Base-by-base conservation (phyloP, 2,113 vertebrate species). In the Tragelaphus scriptus region DNA sequence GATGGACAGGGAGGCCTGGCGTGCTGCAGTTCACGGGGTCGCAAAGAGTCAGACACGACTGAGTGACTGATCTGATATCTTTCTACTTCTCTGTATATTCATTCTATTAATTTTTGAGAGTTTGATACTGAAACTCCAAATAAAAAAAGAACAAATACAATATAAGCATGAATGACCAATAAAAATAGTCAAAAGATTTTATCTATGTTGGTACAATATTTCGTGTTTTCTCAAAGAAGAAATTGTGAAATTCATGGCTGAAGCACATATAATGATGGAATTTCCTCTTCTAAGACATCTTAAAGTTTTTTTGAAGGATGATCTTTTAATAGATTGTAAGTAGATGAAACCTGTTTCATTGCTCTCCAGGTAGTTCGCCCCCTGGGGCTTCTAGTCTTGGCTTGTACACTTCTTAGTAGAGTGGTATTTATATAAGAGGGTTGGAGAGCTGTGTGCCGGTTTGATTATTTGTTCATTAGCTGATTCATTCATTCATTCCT, bases 261-360 rank as follows among this genome's bases (percentile, higher is more conserved):
- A 85, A 61, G 81, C 65, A 28, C 47, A 23, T 55, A 63, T n/a
- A 77, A 36, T 88, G 79, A 91, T 92, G 87, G 88, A 94, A 97
- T 49, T 94, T 86, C 77, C 40, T 95, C 91, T 96, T 88, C 71
- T 85, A 84, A 97, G 93, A 89, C 86, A 91, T 85, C 92, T 93
- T 91, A 84, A 95, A 96, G 77, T 90, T 47, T 61, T 92, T 89
- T 63, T 97, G 93, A 97, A 94, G 97, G 80, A 90, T 94, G 92
- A 97, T 90, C 94, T 94, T 85, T 97, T 92, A 95, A 93, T 63
- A 94, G 82, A 96, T 68, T 90, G 79, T 25, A 65, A 84, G 86
- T 26, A 87, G 93, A 86, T 71, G 55, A 96, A 96, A 86, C 51
- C 28, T 32, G 28, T 47, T 82, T 79, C 15, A 0, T 44, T 44